phyloP scores from a whole-genome alignment of 2,113 vertebrate genomes.

The Calonectris borealis region DNA sequence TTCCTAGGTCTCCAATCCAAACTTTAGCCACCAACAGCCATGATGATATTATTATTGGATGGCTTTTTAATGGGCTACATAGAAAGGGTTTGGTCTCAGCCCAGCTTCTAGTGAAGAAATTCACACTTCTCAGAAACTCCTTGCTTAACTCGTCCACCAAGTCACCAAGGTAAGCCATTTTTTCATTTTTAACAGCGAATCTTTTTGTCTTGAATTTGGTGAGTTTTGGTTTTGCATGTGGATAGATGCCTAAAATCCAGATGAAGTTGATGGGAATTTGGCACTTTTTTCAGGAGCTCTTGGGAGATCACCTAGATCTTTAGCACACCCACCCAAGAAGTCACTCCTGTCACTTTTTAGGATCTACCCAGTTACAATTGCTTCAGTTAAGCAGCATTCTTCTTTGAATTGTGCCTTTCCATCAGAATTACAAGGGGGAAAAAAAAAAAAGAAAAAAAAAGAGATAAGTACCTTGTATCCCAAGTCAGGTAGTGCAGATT shows the following conservation, averaged over 20 bases:
- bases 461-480: slow-evolving; percentile 74
- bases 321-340: background rate
- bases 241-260: background rate
- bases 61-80: background rate
- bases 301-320: background rate
- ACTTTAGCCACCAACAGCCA: background rate
- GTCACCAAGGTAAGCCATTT: background rate
- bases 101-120: background rate
- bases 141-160: background rate
- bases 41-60: background rate
- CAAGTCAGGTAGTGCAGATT: slow-evolving; percentile 56
- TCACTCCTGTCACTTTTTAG: background rate
- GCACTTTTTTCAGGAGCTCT: background rate
- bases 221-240: background rate
- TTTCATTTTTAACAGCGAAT: background rate
- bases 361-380: background rate
- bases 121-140: background rate
- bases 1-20: background rate
- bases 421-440: background rate
- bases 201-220: background rate
- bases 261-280: background rate
- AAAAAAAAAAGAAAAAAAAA: too few species aligned
- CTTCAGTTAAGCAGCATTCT: background rate
- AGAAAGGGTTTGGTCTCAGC: background rate
- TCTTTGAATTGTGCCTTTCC: background rate